Base-by-base conservation (phyloP, 1,140 invertebrate species). In the Batillaria attramentaria region DNA sequence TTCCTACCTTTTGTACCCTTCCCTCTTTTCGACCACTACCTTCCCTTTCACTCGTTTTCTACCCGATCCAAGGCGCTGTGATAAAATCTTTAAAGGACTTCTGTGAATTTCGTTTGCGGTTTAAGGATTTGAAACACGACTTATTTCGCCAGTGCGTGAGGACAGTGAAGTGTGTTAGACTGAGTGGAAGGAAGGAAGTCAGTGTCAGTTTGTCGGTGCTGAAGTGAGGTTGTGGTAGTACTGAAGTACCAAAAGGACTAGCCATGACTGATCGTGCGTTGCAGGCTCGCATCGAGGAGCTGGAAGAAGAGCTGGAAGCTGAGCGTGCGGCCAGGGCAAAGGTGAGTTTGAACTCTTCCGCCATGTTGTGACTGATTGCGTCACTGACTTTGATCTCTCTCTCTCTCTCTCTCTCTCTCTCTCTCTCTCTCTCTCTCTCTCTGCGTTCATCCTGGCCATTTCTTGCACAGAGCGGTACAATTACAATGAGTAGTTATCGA, bases 251-350 rank as follows among this genome's bases (percentile, higher is more conserved):
- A 28, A 66, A 13, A 6, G 16, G n/a, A 33, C 54, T 78, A 74
- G 76, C 60, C 54, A 81, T 81, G 80, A 79, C 77, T 31, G 69
- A 50, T 18, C 79, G 69, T 83, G 42, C 65, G 72, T 85, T 87
- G 80, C 84, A 93, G 91, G 90, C 96, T 86, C 95, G 98, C 90
- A 98, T 99, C 90, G 97, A 98, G 91, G 98, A 99, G 92, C 93
- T 99, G 85, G 97, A 99, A 92, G 97, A 99, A 91, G 98, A 99
- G 93, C 95, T 99, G 84, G 98, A 99, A 93, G 96, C 97, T 82
- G 98, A 99, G 92, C 95, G 97, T 90, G 97, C 98, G 92, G 96
- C 97, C 75, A 96, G 97, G 87, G 95, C 96, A 86, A 99, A 99
- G 92, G 88, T 89, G 62, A 83, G 86, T 70, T 2, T 50, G 37